Base-by-base conservation (phyloP, 2,888 invertebrate genomes). In the Merodon equestris region DNA sequence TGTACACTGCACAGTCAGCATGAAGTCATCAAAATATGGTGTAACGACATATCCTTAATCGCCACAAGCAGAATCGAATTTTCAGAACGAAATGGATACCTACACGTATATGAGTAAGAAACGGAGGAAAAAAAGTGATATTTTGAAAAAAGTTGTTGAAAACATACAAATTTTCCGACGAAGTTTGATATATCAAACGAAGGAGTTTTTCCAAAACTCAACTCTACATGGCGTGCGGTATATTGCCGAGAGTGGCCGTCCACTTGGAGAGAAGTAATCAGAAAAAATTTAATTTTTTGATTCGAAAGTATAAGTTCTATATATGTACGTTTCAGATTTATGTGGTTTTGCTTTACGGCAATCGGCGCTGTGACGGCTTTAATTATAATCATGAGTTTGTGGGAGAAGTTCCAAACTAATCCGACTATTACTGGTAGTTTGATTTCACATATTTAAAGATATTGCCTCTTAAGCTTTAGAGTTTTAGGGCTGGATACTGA, bases 331-430 rank as follows among this genome's bases (percentile, higher is more conserved):
- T 42, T 74, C 4, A 95, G 95, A 86, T 92, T 95, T 84, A 92
- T 94, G 91, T 95, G 95, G 95, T 94, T 95, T 85, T 91, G 93
- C 83, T 94, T 94, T 84, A 93, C 94, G 7, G 90, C 91, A 7
- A 89, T 91, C 53, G 94, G 95, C 0, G 91, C 93, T 0, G 91
- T 93, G 0, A 92, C 94, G 0, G 93, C 94, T 0, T 90, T 93
- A 81, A 92, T 93, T 45, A 94, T 95, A 75, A 95, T 95, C 58
- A 91, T 93, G 50, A 94, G 93, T 84, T 90, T 95, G 34, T 94
- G 95, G 94, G 93, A 94, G 84, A 95, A 94, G 86, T 95, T 95
- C 87, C 94, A 94, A 90, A 94, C 94, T 0, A 94, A 94, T 89
- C 95, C 95, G 3, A 95, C 95, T 0, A 94, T 95, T 61, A 95